Evolutionary conservation across 2,113 vertebrate species (phyloP).

Genomic region (Strix uralensis): DNA sequence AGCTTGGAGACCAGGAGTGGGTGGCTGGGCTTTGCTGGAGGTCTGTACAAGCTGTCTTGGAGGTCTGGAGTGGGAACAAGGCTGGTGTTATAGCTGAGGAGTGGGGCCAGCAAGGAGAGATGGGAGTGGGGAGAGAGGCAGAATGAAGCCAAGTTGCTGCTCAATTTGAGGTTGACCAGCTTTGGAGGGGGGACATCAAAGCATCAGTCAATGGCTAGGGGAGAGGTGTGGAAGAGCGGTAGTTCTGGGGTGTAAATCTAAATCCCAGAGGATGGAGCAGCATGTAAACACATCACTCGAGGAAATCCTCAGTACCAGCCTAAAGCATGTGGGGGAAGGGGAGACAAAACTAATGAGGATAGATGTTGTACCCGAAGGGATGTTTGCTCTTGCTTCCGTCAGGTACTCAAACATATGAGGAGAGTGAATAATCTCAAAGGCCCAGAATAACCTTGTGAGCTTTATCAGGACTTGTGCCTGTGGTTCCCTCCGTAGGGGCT

Average conservation of each 20-base stretch:
- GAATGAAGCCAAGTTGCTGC: neutral
- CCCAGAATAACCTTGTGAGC: neutral
- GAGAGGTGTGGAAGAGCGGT: neutral
- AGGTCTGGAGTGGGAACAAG: neutral
- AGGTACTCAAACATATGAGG: neutral
- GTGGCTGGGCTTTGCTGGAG: neutral
- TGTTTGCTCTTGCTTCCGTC: neutral
- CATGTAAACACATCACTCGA: neutral
- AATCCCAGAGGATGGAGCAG: neutral
- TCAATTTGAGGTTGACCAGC: fast-evolving
- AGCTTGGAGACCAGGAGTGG: neutral
- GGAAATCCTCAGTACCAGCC: neutral
- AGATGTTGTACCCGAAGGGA: neutral
- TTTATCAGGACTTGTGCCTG: neutral
- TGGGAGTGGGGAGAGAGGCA: neutral
- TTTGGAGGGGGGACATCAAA: neutral
- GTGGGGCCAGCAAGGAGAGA: neutral
- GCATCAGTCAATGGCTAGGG: neutral
- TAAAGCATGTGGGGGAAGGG: neutral
- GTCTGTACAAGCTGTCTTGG: neutral
- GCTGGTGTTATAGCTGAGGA: neutral
- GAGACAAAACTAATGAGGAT: neutral
- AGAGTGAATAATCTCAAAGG: neutral
- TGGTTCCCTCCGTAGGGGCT: neutral
- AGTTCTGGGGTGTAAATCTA: neutral